Base-by-base conservation (phyloP, 1,140 invertebrate genomes). In the Drosophila parabipectinata region DNA sequence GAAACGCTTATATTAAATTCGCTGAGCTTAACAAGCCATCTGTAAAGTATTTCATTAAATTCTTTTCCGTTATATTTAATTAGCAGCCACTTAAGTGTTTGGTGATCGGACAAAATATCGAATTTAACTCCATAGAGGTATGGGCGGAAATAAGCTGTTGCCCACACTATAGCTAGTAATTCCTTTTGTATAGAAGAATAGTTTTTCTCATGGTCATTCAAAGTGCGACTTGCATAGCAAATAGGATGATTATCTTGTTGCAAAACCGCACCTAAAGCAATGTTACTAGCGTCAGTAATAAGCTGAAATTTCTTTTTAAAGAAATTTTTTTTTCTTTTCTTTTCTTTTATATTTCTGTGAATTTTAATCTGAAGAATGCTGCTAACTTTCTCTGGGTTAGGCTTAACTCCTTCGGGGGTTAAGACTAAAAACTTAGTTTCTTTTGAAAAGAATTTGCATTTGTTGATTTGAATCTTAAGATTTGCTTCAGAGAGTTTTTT, bases 171-270 rank as follows among this genome's bases (percentile, higher is more conserved):
- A 41, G 39, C 39, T 41, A 41, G 39, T 41, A 41, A 41, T 41
- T 41, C 39, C 14, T 14, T 41, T 41, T 14, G 39, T 41, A 41
- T 41, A n/a, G 37, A 41, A 41, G 37, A 41, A 41, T 41, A 41
- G 39, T 41, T 41, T 41, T 41, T 41, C 39, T 41, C 39, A 41
- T 41, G 39, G 39, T 41, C 39, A 41, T 41, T 41, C 39, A 41
- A 41, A 5, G 39, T 41, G 14, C 12, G 39, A 41, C 39, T 41
- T 41, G 50, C 50, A 52, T 21, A 34, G 14, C 30, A 52, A 52
- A 52, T 34, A 18, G 50, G 50, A 28, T 52, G 30, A 52, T 28
- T 14, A 18, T 34, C 50, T 34, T 52, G 28, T 52, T 41, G 39
- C 39, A 41, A 41, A 41, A 41, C 39, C 4, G n/a, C 39, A 41